These are phyloP conservation scores for Epinotia nisella DNA, from an alignment of 2,888 invertebrate genomes.

Conservation along the genomic window DNA sequence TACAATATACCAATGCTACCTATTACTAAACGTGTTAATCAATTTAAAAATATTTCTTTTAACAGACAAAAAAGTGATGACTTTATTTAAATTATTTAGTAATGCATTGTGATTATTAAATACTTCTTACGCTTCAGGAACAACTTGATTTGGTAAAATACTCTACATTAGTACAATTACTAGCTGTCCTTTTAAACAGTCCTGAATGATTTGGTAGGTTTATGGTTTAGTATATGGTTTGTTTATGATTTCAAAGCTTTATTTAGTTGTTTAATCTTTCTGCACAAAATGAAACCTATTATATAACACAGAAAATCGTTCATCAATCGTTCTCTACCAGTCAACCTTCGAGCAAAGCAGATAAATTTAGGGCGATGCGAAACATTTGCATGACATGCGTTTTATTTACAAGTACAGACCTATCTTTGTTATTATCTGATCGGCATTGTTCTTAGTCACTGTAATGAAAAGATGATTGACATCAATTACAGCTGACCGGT, in stretches of 20 bases:
- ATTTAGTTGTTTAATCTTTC: background rate
- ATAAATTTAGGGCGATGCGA: background rate
- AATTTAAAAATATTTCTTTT: too few species aligned
- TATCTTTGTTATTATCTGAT: background rate
- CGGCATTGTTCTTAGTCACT: background rate
- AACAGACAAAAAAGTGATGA: too few species aligned
- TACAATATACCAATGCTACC: too few species aligned
- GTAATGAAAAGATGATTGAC: conserved; percentile 21
- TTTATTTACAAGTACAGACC: background rate
- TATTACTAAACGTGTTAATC: too few species aligned
- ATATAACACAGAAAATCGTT: too few species aligned
- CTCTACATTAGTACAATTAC: too few species aligned
- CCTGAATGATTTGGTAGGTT: background rate
- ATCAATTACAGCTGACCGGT: conserved; percentile 18
- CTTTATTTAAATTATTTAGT: too few species aligned
- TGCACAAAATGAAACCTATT: background rate
- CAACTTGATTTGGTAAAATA: too few species aligned
- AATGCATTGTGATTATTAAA: too few species aligned
- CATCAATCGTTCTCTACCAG: too few species aligned
- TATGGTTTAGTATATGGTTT: background rate
- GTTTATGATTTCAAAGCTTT: background rate
- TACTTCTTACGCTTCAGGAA: too few species aligned
- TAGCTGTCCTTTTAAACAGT: background rate
- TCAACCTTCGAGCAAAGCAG: background rate
- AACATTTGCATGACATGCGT: background rate